phyloP scores from a whole-genome alignment of 2,888 invertebrate species.

The Drosophila kanekoi region DNA sequence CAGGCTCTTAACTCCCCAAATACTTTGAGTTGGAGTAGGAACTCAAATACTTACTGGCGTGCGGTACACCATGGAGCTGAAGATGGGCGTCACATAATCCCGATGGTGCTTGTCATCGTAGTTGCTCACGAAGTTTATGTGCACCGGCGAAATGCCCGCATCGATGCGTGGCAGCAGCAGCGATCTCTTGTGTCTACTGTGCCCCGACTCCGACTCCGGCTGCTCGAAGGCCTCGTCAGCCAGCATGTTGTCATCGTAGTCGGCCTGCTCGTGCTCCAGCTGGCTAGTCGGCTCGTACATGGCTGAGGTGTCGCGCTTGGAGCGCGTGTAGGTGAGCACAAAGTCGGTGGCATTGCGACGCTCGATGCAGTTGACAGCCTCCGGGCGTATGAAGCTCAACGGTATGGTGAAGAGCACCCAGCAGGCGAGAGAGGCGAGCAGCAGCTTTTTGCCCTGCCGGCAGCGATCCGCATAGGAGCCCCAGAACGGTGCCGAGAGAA shows the following conservation, averaged over 20 bases:
- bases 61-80: conserved; percentile 96
- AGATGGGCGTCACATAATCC: conserved; percentile 94
- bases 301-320: conserved; percentile 85
- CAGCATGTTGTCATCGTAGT: conserved; percentile 33
- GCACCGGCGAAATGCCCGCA: conserved; percentile 88
- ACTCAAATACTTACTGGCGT: conserved; percentile 84
- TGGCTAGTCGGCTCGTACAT: conserved; percentile 45
- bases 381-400: conserved; percentile 97
- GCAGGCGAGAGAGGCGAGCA: conserved; percentile 95
- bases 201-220: conserved; percentile 48
- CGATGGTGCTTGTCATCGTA: conserved; percentile 89
- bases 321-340: conserved; percentile 86
- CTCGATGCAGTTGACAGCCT: conserved; percentile 94
- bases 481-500: conserved; percentile 99
- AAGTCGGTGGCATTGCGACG: conserved; percentile 88
- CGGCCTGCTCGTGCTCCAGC: conserved; percentile 24
- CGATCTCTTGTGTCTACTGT: conserved; percentile 77
- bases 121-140: conserved; percentile 91
- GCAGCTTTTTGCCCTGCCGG: conserved; percentile 91
- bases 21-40: too few relatives aligned
- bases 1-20: neutral
- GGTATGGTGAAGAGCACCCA: conserved; percentile 99
- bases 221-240: conserved; percentile 41
- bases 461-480: conserved; percentile 95
- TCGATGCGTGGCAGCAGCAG: conserved; percentile 80